Evolutionary conservation across 2,888 invertebrate genomes (phyloP).

Genomic region (Nomada ruficornis): DNA sequence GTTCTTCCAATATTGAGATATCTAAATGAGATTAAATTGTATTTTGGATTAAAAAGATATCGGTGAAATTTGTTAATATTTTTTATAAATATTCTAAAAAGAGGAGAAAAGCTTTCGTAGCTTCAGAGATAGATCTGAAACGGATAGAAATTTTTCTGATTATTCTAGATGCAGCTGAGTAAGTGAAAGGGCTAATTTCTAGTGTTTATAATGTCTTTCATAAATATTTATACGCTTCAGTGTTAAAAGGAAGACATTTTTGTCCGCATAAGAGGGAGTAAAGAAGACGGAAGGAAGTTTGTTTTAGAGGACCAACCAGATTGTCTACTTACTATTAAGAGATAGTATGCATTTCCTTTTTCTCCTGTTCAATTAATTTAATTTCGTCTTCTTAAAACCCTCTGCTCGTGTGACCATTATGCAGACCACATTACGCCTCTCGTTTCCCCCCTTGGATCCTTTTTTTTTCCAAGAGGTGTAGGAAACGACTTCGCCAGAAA

Average conservation of each 20-base stretch:
- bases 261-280: background rate
- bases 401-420: slow-evolving; percentile 12
- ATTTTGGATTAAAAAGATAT: background rate
- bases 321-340: background rate
- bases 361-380: slow-evolving; percentile 17
- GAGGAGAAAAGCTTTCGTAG: background rate
- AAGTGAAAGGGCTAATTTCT: background rate
- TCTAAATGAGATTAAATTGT: background rate
- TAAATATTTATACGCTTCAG: slow-evolving; percentile 11
- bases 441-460: background rate
- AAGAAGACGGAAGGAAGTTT: no score
- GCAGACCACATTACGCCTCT: background rate
- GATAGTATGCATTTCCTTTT: slow-evolving; percentile 5
- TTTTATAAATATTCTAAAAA: background rate
- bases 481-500: slow-evolving; percentile 44
- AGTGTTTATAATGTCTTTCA: background rate
- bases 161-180: background rate
- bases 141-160: background rate
- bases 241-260: background rate
- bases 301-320: background rate
- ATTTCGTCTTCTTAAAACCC: slow-evolving; percentile 25
- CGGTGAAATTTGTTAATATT: background rate
- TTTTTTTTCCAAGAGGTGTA: slow-evolving; percentile 18
- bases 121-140: background rate
- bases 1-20: background rate